Evolutionary conservation across 1,140 invertebrate species (phyloP), one percentile per base, ranked within the genome.

Genomic region (Eumaeus atala): DNA sequence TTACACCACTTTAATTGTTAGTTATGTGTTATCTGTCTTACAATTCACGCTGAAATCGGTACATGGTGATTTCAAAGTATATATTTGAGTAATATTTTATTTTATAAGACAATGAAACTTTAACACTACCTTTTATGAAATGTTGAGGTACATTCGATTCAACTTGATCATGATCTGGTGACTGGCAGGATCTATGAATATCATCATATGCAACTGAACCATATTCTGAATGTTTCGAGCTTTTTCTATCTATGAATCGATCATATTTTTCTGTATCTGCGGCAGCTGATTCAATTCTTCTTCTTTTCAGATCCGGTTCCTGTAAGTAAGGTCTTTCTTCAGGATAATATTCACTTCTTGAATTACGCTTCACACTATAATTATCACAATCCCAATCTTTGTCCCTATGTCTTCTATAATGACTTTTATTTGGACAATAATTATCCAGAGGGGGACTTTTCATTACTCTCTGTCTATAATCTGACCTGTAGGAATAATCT

Each of bases 381-480:
- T 57, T 67, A 28, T 71, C 59, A 48, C 64, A 44, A 0, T 73
- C 66, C 50, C 60, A 28, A 17, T 59, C 56, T 37, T 56, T 61
- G 17, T 67, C 59, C 48, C 54, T 62, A 9, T 58, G 18, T 21
- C 56, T 60, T 11, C 48, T 35, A 33, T 76, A 71, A 35, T 61
- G 44, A 58, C 64, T 67, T 50, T 61, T 71, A 49, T 54, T 61
- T 33, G 62, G 58, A 8, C 56, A 59, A 49, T 70, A 67, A 51
- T 60, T 74, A 16, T 78, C 66, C 6, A 34, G 18, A 4, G 68
- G 64, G 16, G 79, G 70, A 61, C 76, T 78, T 52, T 65, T 67
- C 17, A 52, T 36, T 37, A 48, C 9, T 56, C 60, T 61, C 35
- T 58, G 50, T 21, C 17, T 60, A 11, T 48, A 51, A 58, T 68